Base-by-base conservation (phyloP, 2,888 invertebrate species). In the Eudemis profundana region DNA sequence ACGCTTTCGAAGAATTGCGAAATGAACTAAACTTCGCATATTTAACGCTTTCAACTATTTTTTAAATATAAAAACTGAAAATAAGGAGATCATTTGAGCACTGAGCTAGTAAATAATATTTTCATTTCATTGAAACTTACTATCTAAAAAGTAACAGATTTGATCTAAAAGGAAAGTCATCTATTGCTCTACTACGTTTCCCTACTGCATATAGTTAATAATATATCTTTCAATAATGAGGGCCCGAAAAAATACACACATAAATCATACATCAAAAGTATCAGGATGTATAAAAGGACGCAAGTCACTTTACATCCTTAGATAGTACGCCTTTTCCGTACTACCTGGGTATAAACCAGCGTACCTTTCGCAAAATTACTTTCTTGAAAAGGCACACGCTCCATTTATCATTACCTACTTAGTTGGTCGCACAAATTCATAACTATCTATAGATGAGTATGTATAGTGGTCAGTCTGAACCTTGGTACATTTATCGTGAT, bases 311-410 rank as follows among this genome's bases (percentile, higher is more conserved):
- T 33, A 8, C 10, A 8, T 33, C 1, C 1, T 10, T 7, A 8
- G 33, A 33, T 2, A 5, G 2, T 33, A 33, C 33, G 33, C 8
- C 33, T 10, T 33, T 42, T 42, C 5, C 0, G 17, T 42, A 42
- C 7, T 42, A 42, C 15, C n/a, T 10, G 33, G 40, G 15, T 2
- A 5, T 17, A 7, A 17, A 42, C 17, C 15, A 42, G 12, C n/a
- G 19, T 51, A 40, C 23, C 54, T 42, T 27, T 54, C 42, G 15
- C 27, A 27, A 54, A 42, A 54, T 54, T 54, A 54, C 40, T 53
- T 38, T 14, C 21, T 21, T 53, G 53, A 40, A 53, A 53, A 12
- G 17, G 10, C 4, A 10, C 1, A 15, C 17, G 54, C 14, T 27
- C 12, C 42, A 42, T 54, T 27, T 40, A 54, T 54, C 27, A 21